phyloP scores from a whole-genome alignment of 2,888 invertebrate species.

The Nowickia ferox region DNA sequence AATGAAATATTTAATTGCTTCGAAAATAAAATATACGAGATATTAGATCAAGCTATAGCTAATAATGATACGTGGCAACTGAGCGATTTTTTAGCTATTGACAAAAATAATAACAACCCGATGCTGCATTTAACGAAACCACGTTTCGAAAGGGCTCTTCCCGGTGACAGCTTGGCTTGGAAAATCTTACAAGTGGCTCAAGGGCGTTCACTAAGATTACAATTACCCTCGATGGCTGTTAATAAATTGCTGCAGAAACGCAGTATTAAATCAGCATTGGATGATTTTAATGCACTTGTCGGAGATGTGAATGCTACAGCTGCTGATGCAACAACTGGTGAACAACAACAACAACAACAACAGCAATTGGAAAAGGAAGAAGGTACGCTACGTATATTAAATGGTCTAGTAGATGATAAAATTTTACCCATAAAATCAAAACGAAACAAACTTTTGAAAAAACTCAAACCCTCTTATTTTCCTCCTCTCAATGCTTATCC shows the following conservation, averaged over 20 bases:
- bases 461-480: slow-evolving; percentile 69
- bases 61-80: slow-evolving; percentile 81
- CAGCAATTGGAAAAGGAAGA: slow-evolving; percentile 73
- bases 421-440: slow-evolving; percentile 74
- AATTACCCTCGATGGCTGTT: slow-evolving; percentile 74
- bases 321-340: background rate
- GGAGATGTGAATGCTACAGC: background rate
- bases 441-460: slow-evolving; percentile 59
- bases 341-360: background rate
- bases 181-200: slow-evolving; percentile 77
- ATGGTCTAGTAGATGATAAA: slow-evolving; percentile 79
- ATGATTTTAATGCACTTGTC: slow-evolving; percentile 64
- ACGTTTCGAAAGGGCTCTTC: slow-evolving; percentile 47
- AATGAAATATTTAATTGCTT: slow-evolving; percentile 80
- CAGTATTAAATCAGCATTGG: slow-evolving; percentile 76
- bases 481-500: slow-evolving; percentile 37
- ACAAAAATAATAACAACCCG: slow-evolving; percentile 71
- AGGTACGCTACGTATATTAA: slow-evolving; percentile 78
- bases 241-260: slow-evolving; percentile 24
- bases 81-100: slow-evolving; percentile 79
- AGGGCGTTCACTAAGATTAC: slow-evolving; percentile 77
- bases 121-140: background rate
- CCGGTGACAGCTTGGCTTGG: slow-evolving; percentile 70
- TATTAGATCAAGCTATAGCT: slow-evolving; percentile 83
- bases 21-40: slow-evolving; percentile 81